Evolutionary conservation across 2,888 invertebrate species (phyloP).

Genomic region (Punctoribates punctum): DNA sequence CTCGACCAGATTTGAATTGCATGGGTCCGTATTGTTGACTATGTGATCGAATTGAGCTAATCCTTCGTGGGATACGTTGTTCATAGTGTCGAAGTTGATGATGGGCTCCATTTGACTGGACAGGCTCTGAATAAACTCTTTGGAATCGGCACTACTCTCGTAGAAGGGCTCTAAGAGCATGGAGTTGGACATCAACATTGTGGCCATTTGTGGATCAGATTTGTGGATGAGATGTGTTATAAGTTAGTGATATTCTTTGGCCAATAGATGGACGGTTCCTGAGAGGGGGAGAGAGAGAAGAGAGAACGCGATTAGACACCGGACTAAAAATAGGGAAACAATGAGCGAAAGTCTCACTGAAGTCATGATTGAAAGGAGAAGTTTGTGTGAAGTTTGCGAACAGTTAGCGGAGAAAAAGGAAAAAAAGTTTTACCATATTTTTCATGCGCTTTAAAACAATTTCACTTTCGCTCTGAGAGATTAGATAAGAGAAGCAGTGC

Average conservation of each 20-base stretch:
- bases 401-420: not conserved
- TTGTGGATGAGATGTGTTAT: not conserved
- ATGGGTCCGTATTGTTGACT: not conserved
- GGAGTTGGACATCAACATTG: conserved; percentile 26
- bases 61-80: conserved; percentile 10
- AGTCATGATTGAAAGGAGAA: no score
- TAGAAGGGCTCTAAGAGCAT: conserved; percentile 5
- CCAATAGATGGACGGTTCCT: not conserved
- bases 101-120: conserved; percentile 5
- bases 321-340: not conserved
- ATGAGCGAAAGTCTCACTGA: not conserved
- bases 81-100: not conserved
- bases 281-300: no score
- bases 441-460: conserved; percentile 15
- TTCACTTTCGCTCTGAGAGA: not conserved
- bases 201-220: not conserved
- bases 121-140: conserved; percentile 14
- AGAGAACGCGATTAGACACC: no score
- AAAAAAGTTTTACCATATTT: conserved; percentile 2
- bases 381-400: no score
- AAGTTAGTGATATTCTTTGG: not conserved
- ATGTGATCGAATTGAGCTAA: conserved; percentile 5
- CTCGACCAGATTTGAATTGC: conserved; percentile 8
- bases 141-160: conserved; percentile 17
- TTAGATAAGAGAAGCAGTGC: not conserved